Evolutionary conservation across 1,140 invertebrate species (phyloP).

Genomic region (Nasonia longicornis): DNA sequence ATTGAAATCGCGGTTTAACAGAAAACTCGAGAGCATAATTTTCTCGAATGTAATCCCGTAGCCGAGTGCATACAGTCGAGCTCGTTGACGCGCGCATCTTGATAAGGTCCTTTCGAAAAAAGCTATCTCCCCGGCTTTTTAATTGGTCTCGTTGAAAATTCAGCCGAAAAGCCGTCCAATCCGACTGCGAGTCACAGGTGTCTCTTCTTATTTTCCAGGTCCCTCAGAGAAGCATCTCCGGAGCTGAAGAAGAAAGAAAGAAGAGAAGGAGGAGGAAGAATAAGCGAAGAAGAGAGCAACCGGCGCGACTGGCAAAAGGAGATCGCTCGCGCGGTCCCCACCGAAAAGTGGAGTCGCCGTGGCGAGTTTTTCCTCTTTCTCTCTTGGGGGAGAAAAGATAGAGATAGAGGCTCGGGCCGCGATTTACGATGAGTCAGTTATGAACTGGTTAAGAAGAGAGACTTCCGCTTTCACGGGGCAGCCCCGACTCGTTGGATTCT

Average conservation of each 20-base stretch:
- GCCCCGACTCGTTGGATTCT: slow-evolving; percentile 10
- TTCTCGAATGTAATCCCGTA: too few species aligned
- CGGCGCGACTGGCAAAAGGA: neutral
- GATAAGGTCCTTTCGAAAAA: too few species aligned
- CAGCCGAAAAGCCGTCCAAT: neutral
- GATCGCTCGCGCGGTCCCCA: neutral
- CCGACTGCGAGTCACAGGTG: neutral
- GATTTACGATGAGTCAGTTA: slow-evolving; percentile 41
- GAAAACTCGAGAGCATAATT: too few species aligned
- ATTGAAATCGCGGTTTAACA: too few species aligned
- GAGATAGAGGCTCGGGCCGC: neutral
- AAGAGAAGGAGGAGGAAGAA: neutral
- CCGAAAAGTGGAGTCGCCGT: slow-evolving; percentile 29
- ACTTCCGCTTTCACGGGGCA: slow-evolving; percentile 28
- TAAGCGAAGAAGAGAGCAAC: slow-evolving; percentile 4
- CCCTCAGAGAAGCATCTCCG: too few species aligned
- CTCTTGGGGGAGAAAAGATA: neutral
- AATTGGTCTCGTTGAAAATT: neutral
- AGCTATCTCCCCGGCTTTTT: neutral
- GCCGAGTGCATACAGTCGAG: too few species aligned
- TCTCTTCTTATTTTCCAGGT: neutral
- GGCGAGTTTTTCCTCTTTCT: neutral
- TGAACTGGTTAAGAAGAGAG: slow-evolving; percentile 43
- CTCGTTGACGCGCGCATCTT: too few species aligned
- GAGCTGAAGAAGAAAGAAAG: neutral